Conservation (phyloP, 2,888 invertebrate species). For the Cetonia aurata region DNA sequence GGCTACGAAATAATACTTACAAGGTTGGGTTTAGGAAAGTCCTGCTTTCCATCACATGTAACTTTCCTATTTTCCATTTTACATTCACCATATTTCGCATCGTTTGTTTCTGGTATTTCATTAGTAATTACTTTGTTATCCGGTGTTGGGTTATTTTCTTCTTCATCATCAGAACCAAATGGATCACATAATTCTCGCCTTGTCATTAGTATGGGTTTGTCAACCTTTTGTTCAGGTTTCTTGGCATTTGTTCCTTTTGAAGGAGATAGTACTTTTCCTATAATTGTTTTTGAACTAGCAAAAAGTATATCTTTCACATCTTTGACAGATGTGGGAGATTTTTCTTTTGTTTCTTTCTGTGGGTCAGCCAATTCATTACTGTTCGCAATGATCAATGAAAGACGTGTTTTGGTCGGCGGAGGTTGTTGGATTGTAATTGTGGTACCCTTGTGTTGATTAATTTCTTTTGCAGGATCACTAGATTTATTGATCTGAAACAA, state of each 20-base stretch:
- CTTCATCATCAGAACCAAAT: slow-evolving; percentile 91
- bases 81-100: slow-evolving; percentile 39
- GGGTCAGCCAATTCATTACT: slow-evolving; percentile 52
- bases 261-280: slow-evolving; percentile 82
- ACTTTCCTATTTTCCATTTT: slow-evolving; percentile 35
- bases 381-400: slow-evolving; percentile 61
- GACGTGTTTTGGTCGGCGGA: slow-evolving; percentile 48
- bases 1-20: slow-evolving; percentile 56
- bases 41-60: slow-evolving; percentile 54
- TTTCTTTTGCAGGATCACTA: slow-evolving; percentile 55
- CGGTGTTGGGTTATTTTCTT: slow-evolving; percentile 58
- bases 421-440: neutral
- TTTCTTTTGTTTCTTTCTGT: slow-evolving; percentile 55
- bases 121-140: slow-evolving; percentile 52
- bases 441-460: slow-evolving; percentile 56
- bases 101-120: slow-evolving; percentile 56
- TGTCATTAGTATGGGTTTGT: slow-evolving; percentile 77
- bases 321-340: slow-evolving; percentile 73
- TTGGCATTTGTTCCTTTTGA: slow-evolving; percentile 73
- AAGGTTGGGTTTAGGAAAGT: slow-evolving; percentile 62
- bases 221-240: slow-evolving; percentile 63
- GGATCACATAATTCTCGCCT: slow-evolving; percentile 89
- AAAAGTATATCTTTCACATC: slow-evolving; percentile 80
- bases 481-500: slow-evolving; percentile 43
- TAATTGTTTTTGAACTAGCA: slow-evolving; percentile 78